A percentile compares a stretch with the other conserved stretches of the same genome.
phyloP scores from a whole-genome alignment of 2,797 vertebrate genomes.

The Chelonia mydas region DNA sequence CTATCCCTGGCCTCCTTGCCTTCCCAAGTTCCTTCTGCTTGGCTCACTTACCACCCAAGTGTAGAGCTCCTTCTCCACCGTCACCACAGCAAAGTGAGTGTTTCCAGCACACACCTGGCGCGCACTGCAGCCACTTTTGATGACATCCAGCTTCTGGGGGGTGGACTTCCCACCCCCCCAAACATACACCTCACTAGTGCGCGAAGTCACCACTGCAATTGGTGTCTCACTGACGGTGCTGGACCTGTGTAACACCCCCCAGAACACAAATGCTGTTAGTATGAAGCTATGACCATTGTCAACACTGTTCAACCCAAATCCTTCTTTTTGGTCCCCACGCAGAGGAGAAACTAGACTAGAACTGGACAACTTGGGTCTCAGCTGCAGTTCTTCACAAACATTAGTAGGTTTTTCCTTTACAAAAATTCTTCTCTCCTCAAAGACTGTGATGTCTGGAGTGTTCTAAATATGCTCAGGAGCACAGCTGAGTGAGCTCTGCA shows the following conservation, averaged over 20 bases:
- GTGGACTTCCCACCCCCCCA: constrained; percentile 99
- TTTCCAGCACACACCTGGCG: constrained; percentile 97
- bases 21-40: background rate
- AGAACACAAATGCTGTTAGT: constrained; percentile 69
- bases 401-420: background rate
- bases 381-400: background rate
- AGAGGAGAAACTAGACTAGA: background rate
- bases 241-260: constrained; percentile 82
- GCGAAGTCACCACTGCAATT: constrained; percentile 96
- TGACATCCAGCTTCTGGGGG: constrained; percentile 96
- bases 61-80: constrained; percentile 98
- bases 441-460: background rate
- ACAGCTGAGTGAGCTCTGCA: background rate
- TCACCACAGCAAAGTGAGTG: constrained; percentile 98
- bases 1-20: accelerated
- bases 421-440: background rate
- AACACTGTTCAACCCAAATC: background rate
- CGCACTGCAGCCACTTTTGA: constrained; percentile 95
- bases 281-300: background rate
- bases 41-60: constrained; percentile 96
- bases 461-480: background rate
- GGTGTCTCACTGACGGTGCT: constrained; percentile 90
- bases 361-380: background rate
- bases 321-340: background rate
- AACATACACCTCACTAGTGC: constrained; percentile 96